Evolutionary conservation across 2,797 vertebrate genomes (phyloP).

Genomic region (Schizopygopsis malacanthus): DNA sequence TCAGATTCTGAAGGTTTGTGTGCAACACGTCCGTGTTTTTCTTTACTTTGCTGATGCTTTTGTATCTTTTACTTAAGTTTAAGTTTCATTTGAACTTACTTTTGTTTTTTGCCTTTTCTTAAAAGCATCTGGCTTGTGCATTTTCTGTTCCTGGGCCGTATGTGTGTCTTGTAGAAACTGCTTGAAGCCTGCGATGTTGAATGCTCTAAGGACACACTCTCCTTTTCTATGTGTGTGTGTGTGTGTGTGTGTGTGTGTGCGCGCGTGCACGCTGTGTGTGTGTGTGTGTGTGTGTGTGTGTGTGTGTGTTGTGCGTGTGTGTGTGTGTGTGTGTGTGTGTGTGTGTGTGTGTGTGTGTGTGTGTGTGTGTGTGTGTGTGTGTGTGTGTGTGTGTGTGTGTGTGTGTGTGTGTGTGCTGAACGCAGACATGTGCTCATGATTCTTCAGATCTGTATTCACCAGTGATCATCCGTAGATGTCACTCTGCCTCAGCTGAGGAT

Average conservation of each 20-base stretch:
- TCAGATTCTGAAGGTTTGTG: conserved; percentile 99
- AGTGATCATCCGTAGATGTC: conserved; percentile 53
- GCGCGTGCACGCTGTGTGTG: no score
- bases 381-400: conserved; percentile 17
- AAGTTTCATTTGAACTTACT: conserved; percentile 62
- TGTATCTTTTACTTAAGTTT: conserved; percentile 50
- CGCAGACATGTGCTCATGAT: conserved; percentile 73
- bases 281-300: not conserved
- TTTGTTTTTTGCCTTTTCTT: conserved; percentile 67
- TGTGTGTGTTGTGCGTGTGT: not conserved
- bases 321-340: no score
- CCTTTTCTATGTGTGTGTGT: conserved; percentile 36
- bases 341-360: no score
- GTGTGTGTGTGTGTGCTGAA: conserved; percentile 65
- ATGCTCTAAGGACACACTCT: conserved; percentile 27
- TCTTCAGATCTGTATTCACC: conserved; percentile 68
- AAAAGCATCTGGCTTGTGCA: conserved; percentile 61
- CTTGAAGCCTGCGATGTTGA: conserved; percentile 38
- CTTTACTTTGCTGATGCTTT: conserved; percentile 71
- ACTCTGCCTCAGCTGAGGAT: conserved; percentile 30
- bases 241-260: not conserved
- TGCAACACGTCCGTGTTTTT: conserved; percentile 83
- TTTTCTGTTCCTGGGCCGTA: conserved; percentile 63
- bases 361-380: conserved; percentile 2
- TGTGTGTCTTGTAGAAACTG: conserved; percentile 19